Evolutionary conservation across 2,797 vertebrate genomes (phyloP).

Genomic region (Columba guinea): DNA sequence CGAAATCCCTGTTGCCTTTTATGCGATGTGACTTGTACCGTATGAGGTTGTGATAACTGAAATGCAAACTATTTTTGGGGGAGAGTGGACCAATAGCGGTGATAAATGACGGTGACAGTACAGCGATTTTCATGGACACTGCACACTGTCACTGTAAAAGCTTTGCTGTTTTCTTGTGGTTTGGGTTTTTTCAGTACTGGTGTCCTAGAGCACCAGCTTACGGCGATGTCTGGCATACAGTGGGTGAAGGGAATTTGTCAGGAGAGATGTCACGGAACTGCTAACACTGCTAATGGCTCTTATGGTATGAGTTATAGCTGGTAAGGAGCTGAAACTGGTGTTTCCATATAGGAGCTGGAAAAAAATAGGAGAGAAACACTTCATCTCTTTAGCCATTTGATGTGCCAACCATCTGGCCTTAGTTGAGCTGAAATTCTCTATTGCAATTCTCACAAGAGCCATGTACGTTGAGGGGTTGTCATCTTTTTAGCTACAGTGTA

Average conservation of each 20-base stretch:
- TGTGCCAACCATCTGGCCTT: neutral
- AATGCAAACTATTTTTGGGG: neutral
- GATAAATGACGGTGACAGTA: neutral
- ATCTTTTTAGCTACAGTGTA: neutral
- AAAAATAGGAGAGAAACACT: neutral
- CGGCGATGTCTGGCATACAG: neutral
- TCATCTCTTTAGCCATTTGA: neutral
- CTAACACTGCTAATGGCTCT: neutral
- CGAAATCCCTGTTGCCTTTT: rapidly evolving
- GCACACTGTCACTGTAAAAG: neutral
- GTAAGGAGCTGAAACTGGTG: neutral
- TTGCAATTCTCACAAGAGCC: neutral
- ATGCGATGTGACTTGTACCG: rapidly evolving
- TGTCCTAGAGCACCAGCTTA: neutral
- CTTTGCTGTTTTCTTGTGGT: neutral
- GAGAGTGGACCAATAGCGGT: neutral
- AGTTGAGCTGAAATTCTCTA: neutral
- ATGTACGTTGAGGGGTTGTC: neutral
- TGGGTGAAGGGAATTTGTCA: neutral
- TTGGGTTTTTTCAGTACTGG: neutral
- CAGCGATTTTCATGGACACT: rapidly evolving
- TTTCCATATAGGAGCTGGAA: neutral
- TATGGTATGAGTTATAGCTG: rapidly evolving
- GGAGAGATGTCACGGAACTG: neutral
- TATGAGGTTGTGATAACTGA: neutral